These are phyloP conservation scores for Calameuta pallipes DNA, from an alignment of 2,888 invertebrate species.

Conservation along the genomic window DNA sequence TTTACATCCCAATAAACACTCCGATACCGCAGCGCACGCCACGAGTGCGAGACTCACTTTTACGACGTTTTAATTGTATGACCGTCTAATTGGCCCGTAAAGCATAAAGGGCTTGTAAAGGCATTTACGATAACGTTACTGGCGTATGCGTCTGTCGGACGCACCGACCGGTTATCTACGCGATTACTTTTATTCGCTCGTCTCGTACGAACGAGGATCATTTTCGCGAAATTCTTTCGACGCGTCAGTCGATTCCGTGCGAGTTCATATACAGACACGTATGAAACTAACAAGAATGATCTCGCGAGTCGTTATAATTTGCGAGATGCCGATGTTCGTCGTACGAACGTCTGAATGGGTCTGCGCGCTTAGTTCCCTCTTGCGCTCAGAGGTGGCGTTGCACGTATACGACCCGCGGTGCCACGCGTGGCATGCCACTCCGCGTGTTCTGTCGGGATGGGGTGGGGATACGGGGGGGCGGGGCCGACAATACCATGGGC, in stretches of 20 bases:
- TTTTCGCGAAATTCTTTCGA: slow-evolving; percentile 13
- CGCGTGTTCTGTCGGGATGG: slow-evolving; percentile 43
- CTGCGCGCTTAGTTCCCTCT: slow-evolving; percentile 66
- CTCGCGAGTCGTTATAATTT: slow-evolving; percentile 19
- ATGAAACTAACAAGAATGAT: slow-evolving; percentile 13
- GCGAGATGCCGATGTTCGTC: slow-evolving; percentile 67
- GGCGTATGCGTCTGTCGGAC: slow-evolving; percentile 20
- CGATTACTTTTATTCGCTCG: slow-evolving; percentile 24
- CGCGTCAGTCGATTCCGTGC: not conserved
- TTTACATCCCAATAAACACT: slow-evolving; percentile 67
- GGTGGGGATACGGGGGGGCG: slow-evolving; percentile 54
- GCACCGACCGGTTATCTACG: slow-evolving; percentile 33
- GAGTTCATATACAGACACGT: not conserved
- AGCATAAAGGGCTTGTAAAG: slow-evolving; percentile 56
- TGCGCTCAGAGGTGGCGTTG: slow-evolving; percentile 68
- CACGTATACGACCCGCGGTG: slow-evolving; percentile 36
- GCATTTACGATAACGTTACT: slow-evolving; percentile 51
- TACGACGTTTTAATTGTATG: slow-evolving; percentile 63
- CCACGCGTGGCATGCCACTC: slow-evolving; percentile 31
- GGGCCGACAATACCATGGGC: slow-evolving; percentile 57
- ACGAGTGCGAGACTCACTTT: slow-evolving; percentile 46
- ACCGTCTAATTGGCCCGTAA: slow-evolving; percentile 60
- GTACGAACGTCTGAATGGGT: slow-evolving; percentile 70
- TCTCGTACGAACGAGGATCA: slow-evolving; percentile 12
- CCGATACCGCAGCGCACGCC: slow-evolving; percentile 42